Conservation (phyloP, 2,113 vertebrate genomes). For the Prolemur simus region DNA sequence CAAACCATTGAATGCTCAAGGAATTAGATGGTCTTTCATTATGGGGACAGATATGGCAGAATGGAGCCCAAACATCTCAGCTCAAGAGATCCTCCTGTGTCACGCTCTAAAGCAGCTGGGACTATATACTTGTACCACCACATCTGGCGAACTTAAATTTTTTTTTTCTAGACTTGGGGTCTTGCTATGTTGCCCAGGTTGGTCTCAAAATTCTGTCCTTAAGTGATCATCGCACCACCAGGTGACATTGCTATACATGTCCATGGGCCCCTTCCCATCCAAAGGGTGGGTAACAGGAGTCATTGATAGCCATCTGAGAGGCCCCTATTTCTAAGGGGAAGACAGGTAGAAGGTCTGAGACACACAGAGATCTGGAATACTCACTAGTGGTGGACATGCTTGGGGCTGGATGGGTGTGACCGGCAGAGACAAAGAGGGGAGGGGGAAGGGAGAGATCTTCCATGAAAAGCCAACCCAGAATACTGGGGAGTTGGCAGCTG, state of each 20-base stretch:
- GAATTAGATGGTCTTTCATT: not conserved
- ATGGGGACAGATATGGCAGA: accelerated
- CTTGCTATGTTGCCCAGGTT: too few relatives aligned
- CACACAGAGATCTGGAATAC: not conserved
- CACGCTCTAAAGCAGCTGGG: too few relatives aligned
- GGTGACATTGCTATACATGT: not conserved
- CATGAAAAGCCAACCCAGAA: not conserved
- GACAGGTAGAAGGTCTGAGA: not conserved
- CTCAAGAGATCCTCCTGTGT: too few relatives aligned
- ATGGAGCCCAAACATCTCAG: not conserved
- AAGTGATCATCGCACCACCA: not conserved
- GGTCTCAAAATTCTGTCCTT: too few relatives aligned
- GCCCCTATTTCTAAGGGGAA: not conserved
- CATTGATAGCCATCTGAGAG: not conserved
- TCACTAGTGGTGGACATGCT: not conserved
- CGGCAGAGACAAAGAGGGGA: not conserved
- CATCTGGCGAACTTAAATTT: too few relatives aligned
- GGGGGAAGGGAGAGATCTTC: not conserved
- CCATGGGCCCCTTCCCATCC: not conserved
- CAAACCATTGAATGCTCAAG: not conserved
- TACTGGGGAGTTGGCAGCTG: not conserved
- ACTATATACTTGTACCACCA: too few relatives aligned
- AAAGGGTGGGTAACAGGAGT: not conserved
- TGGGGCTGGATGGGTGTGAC: not conserved
- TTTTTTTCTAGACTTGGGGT: too few relatives aligned